Conservation (phyloP, 2,797 vertebrate genomes). For the Rhinoraja longicauda region DNA sequence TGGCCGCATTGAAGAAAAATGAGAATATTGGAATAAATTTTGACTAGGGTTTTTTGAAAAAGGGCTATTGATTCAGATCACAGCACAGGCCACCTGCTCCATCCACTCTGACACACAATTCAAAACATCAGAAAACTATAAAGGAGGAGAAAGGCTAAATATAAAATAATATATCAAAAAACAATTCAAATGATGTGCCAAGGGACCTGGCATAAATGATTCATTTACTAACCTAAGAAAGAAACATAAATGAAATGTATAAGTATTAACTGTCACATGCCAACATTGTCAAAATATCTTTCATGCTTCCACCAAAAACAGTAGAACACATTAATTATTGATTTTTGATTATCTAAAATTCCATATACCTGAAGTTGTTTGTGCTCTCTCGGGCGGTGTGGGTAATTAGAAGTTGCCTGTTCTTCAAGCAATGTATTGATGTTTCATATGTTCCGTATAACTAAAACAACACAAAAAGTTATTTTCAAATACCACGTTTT, state of each 20-base stretch:
- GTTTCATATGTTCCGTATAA: background rate
- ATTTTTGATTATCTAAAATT: constrained; percentile 23
- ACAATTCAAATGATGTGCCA: background rate
- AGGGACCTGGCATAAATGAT: background rate
- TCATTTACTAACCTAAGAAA: background rate
- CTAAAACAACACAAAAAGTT: background rate
- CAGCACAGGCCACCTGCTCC: background rate
- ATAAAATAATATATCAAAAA: background rate
- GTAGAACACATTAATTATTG: constrained; percentile 29
- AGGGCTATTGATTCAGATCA: background rate
- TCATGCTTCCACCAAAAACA: constrained; percentile 18
- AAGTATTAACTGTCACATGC: constrained; percentile 2
- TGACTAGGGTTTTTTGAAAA: background rate
- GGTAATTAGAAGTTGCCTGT: background rate
- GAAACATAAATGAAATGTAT: background rate
- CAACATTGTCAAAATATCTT: constrained; percentile 3
- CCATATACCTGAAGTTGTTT: constrained; percentile 16
- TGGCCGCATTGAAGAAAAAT: background rate
- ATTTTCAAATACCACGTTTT: background rate
- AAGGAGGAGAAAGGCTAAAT: background rate
- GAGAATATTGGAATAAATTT: background rate
- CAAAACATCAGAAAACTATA: background rate
- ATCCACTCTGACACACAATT: constrained; percentile 10
- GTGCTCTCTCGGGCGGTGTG: background rate
- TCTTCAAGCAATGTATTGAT: constrained; percentile 15